Evolutionary conservation across 2,113 vertebrate species (phyloP).

Genomic region (Syngnathus scovelli): DNA sequence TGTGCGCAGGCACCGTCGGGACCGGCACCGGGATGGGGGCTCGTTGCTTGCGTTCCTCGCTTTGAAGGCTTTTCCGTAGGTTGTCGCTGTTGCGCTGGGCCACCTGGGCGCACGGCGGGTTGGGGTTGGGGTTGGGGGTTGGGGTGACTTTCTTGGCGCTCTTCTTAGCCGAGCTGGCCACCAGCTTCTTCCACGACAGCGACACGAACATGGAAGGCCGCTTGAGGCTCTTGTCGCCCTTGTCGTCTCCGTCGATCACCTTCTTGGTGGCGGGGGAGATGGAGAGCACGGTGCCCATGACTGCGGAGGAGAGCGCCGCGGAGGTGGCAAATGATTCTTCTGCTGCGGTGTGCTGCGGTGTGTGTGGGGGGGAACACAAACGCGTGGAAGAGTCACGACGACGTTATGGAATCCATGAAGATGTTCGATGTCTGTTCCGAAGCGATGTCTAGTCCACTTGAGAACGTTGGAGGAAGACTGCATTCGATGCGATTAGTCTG

Average conservation of each 20-base stretch:
- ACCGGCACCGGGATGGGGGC: constrained; percentile 77
- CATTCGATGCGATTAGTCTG: neutral
- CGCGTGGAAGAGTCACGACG: constrained; percentile 49
- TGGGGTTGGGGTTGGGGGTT: constrained; percentile 76
- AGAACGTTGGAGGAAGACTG: neutral
- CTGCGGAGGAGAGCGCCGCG: constrained; percentile 38
- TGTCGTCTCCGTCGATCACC: constrained; percentile 53
- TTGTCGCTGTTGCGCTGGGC: constrained; percentile 68
- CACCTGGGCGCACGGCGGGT: constrained; percentile 57
- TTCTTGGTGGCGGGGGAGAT: constrained; percentile 79
- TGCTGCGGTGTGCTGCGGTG: constrained; percentile 36
- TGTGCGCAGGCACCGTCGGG: constrained; percentile 65
- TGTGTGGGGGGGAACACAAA: neutral
- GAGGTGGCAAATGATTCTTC: constrained; percentile 4
- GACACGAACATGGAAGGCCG: constrained; percentile 83
- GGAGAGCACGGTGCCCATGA: constrained; percentile 92
- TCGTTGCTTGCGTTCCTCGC: constrained; percentile 65
- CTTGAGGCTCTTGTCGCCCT: constrained; percentile 81
- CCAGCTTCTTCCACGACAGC: constrained; percentile 85
- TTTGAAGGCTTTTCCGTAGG: constrained; percentile 51
- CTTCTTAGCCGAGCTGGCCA: constrained; percentile 83
- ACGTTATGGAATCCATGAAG: constrained; percentile 56
- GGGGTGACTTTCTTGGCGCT: constrained; percentile 88
- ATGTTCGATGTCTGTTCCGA: neutral
- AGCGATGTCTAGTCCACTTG: neutral